Conservation (phyloP, 1,140 invertebrate species). For the Zaprionus davidi region DNA sequence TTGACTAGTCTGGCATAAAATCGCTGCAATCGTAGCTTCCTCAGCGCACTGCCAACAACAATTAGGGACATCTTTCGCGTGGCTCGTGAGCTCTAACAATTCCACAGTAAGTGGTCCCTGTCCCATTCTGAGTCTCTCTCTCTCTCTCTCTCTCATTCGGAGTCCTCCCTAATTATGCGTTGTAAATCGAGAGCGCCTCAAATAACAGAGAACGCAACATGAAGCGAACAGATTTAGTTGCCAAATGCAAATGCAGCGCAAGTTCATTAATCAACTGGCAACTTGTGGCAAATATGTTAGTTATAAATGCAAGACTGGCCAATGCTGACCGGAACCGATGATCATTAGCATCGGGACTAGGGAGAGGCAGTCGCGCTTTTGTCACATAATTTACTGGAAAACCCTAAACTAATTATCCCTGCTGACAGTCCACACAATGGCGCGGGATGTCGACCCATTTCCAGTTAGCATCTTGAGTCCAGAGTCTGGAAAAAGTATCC, state of each 20-base stretch:
- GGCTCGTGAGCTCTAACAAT: conserved; percentile 61
- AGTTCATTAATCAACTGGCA: conserved; percentile 68
- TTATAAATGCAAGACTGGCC: conserved; percentile 45
- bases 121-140: conserved; percentile 1
- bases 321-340: conserved; percentile 63
- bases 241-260: conserved; percentile 53
- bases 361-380: conserved; percentile 35
- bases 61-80: conserved; percentile 52
- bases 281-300: conserved; percentile 54
- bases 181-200: conserved; percentile 70
- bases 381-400: conserved; percentile 42
- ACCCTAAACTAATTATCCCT: conserved; percentile 58
- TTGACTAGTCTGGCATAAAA: conserved; percentile 1
- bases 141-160: background rate
- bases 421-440: conserved; percentile 51
- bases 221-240: conserved; percentile 37
- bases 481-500: conserved; percentile 9
- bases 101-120: conserved; percentile 66
- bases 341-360: conserved; percentile 58
- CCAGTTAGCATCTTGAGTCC: conserved; percentile 3
- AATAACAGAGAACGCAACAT: conserved; percentile 70
- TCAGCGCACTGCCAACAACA: conserved; percentile 38
- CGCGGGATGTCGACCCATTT: background rate
- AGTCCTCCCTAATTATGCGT: conserved; percentile 63
- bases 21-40: conserved; percentile 20